These are phyloP conservation scores for Drosophila persimilis DNA, from an alignment of 1,140 invertebrate genomes.

Conservation along the genomic window DNA sequence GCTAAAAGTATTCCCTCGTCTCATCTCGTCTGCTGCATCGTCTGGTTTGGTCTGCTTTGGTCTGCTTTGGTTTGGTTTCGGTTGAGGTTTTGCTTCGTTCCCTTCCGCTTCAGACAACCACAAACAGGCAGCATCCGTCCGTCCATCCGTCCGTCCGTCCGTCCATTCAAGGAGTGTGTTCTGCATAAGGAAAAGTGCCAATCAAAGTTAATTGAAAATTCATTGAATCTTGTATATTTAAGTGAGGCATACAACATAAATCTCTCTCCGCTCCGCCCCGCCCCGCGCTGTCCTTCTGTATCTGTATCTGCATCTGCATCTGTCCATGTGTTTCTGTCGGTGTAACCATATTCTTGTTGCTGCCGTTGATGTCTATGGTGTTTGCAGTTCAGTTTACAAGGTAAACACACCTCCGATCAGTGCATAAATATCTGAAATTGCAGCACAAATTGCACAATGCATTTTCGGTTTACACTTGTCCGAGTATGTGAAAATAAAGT, in stretches of 20 bases:
- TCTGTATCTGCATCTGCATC: neutral
- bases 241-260: conserved; percentile 69
- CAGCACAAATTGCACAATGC: conserved; percentile 30
- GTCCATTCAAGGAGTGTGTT: conserved; percentile 33
- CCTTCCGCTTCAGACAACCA: conserved; percentile 16
- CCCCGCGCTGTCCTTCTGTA: conserved; percentile 1
- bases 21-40: conserved; percentile 21
- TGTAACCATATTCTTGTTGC: conserved; percentile 26
- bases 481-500: conserved; percentile 5
- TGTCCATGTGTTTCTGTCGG: too few relatives aligned
- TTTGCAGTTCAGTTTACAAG: conserved; percentile 74
- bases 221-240: conserved; percentile 80
- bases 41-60: conserved; percentile 27
- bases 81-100: conserved; percentile 1
- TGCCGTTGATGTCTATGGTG: conserved; percentile 41
- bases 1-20: conserved; percentile 24
- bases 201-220: conserved; percentile 82
- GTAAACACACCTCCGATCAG: conserved; percentile 72
- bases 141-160: neutral
- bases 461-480: neutral
- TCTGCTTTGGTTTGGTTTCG: conserved; percentile 13
- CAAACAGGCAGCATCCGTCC: conserved; percentile 41
- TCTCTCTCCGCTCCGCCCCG: neutral
- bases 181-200: conserved; percentile 73
- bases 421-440: conserved; percentile 60